Base-by-base conservation (phyloP, 2,888 invertebrate species). In the Cheiracanthium punctorium region DNA sequence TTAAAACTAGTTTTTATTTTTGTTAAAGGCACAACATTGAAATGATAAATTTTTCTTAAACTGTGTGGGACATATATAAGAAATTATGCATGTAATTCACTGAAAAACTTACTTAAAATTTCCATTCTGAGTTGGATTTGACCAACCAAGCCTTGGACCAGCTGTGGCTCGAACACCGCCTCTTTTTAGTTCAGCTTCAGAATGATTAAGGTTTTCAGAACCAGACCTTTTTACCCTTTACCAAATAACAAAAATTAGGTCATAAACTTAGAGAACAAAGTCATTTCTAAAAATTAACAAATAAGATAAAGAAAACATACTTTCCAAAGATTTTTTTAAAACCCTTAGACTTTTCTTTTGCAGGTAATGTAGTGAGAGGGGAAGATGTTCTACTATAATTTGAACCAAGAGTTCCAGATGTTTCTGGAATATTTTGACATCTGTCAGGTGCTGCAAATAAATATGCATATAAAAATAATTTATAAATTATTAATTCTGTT, bases 131-230 rank as follows among this genome's bases (percentile, higher is more conserved):
- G 58, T 24, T 24, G 33, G 12, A 17, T 85, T 73, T 69, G 88
- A 72, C 85, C 88, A 92, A 75, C 91, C 92, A 24, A 96, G 93
- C 77, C 96, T 93, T 48, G 95, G 94, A 48, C 94, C 94, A 81
- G 95, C 94, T n/a, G 95, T 95, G 14, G 95, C 95, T 89, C 96
- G 92, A 29, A 95, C 93, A 7, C 95, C 95, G 24, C 93, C 92
- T 69, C 96, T 93, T 88, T 94, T 93, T 90, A 95, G 95, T 89
- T 94, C 94, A 0, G 94, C 94, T 4, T 89, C 89, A 10, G 93
- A 70, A 4, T 88, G 71, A 52, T 81, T 86, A 10, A 88, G 24
- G 37, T 30, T 86, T 29, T 88, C 85, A 7, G 88, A 88, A 64
- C 80, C 80, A 14, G 76, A 81, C 67, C 80, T 28, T 58, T 71